Evolutionary conservation across 2,113 vertebrate species (phyloP), one percentile per base, ranked within the genome.

Genomic region (Phrynosoma platyrhinos): DNA sequence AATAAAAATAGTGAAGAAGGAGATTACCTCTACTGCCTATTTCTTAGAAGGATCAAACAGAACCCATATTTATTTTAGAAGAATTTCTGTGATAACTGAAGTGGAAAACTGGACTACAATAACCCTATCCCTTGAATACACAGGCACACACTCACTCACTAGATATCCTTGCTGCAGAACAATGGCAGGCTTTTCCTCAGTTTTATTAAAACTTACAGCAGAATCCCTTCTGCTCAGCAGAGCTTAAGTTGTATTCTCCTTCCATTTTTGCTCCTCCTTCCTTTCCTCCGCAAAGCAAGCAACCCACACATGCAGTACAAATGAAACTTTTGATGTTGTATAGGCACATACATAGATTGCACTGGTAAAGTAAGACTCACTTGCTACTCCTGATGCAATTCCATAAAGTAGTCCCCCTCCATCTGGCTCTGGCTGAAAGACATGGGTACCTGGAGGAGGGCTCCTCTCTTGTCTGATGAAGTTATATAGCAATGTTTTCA

Each of bases 401-500:
- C 98, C 98, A 0, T 99, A 99, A 0, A 99, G 97, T 25, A 99
- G 95, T 72, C 98, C 98, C 52, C 97, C 98, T 36, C 98, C 98
- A 1, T 99, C 98, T 0, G 97, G 96, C 77, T 98, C 98, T 0
- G 98, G 96, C 79, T 98, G 96, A 87, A 99, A 98, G 87, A 98
- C 91, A 3, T 98, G 98, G 1, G 97, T 94, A 6, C 98, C 97
- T 0, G 98, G 97, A 16, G 98, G 98, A 23, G 98, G 98, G 62
- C 98, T 98, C 87, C 98, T 98, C 94, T 99, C 99, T 96, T 99
- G 99, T 94, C 99, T 96, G 95, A 99, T 99, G 93, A 99, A 99
- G 96, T 99, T 99, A 92, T 99, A 99, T 5, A 99, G 95, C 85
- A 99, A 96, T 0, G 99, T 99, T 96, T 99, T 99, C 95, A 99